phyloP scores from a whole-genome alignment of 2,888 invertebrate genomes.

The Eumerus sabulonum region DNA sequence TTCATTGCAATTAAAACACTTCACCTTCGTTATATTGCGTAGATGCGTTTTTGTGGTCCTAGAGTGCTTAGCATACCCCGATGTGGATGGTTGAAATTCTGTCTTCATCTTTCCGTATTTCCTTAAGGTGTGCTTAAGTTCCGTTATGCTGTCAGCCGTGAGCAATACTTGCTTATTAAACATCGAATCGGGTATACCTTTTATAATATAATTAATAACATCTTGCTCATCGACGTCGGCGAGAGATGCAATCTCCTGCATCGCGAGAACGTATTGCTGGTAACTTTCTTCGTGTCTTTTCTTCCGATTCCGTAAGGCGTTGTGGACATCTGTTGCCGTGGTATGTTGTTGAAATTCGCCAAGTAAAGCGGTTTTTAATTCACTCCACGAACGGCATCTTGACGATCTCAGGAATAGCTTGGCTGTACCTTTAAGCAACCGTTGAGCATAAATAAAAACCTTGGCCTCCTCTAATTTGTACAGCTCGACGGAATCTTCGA shows the following conservation, averaged over 20 bases:
- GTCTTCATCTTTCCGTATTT: neutral
- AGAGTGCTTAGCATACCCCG: too few relatives aligned
- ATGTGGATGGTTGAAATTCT: neutral
- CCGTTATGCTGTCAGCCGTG: neutral
- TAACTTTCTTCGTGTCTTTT: conserved; percentile 24
- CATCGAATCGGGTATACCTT: neutral
- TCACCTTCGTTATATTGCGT: too few relatives aligned
- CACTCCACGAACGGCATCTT: conserved; percentile 27
- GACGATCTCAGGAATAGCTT: conserved; percentile 24
- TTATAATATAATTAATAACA: neutral
- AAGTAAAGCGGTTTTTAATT: too few relatives aligned
- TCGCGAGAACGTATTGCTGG: conserved; percentile 32
- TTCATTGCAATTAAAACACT: neutral
- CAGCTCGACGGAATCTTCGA: conserved; percentile 16
- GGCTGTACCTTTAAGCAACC: conserved; percentile 27
- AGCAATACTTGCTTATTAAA: neutral
- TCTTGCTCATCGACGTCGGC: neutral
- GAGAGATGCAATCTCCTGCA: conserved; percentile 11
- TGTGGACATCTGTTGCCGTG: conserved; percentile 29
- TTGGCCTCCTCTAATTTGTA: conserved; percentile 9
- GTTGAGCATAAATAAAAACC: conserved; percentile 9
- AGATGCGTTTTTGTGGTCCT: neutral
- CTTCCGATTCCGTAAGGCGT: conserved; percentile 21
- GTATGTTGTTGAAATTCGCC: conserved; percentile 26
- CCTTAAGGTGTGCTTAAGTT: neutral